Percentiles rank a stretch among this genome's conserved stretches.
Evolutionary conservation across 1,140 invertebrate genomes (phyloP).

Genomic region (Antheraea mylitta): DNA sequence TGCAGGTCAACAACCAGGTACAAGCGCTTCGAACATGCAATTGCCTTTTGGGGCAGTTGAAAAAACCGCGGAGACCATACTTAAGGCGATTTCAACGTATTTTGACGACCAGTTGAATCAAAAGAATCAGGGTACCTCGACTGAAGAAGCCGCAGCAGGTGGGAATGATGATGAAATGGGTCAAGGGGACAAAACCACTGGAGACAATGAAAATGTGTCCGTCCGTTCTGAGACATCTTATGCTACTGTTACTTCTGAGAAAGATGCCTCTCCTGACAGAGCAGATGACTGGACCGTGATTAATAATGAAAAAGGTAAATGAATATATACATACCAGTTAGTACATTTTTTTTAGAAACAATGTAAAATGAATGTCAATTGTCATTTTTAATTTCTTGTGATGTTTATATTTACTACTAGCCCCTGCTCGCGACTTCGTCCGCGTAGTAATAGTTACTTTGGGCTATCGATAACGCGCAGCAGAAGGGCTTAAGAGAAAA

Average conservation of each 20-base stretch:
- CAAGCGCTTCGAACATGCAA: background rate
- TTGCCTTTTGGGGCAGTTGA: background rate
- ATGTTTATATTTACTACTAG: no score
- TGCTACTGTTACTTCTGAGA: slow-evolving; percentile 18
- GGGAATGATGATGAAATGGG: background rate
- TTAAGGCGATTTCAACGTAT: background rate
- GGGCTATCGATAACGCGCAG: no score
- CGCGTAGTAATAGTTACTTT: no score
- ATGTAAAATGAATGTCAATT: no score
- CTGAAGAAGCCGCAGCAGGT: background rate
- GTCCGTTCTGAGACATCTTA: slow-evolving; percentile 7
- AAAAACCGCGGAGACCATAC: background rate
- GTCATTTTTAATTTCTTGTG: no score
- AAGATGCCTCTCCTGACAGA: slow-evolving; percentile 54
- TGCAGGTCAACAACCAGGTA: background rate
- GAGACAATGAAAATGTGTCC: slow-evolving; percentile 12
- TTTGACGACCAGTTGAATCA: background rate
- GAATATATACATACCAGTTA: no score
- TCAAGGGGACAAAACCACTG: slow-evolving; percentile 20
- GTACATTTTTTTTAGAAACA: no score
- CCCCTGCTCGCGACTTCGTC: no score
- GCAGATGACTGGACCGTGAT: slow-evolving; percentile 66
- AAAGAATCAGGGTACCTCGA: background rate
- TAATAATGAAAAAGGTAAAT: slow-evolving; percentile 60
- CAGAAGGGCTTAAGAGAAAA: no score